Conservation (phyloP, 2,888 invertebrate species). For the Atethmia centrago region DNA sequence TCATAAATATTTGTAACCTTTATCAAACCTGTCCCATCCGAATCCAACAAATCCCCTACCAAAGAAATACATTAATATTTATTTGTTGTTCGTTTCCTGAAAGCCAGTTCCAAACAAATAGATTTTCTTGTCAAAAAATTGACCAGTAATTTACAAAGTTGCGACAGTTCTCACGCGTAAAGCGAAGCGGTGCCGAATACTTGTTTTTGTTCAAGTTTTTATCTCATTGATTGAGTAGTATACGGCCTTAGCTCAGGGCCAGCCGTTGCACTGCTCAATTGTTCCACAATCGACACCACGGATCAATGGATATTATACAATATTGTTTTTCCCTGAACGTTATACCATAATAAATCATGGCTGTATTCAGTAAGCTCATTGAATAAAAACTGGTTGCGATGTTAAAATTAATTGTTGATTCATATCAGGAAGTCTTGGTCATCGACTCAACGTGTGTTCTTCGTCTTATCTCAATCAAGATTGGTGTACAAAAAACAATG, state of each 20-base stretch:
- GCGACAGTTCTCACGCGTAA: conserved; percentile 68
- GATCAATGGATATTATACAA: conserved; percentile 71
- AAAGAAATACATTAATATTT: conserved; percentile 28
- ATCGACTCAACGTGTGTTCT: conserved; percentile 65
- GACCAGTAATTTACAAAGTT: conserved; percentile 40
- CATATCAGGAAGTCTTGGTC: conserved; percentile 80
- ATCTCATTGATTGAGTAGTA: conserved; percentile 62
- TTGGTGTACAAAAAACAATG: conserved; percentile 53
- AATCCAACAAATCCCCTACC: conserved; percentile 1
- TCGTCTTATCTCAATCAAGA: conserved; percentile 53
- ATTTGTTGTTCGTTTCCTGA: conserved; percentile 35
- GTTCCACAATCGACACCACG: conserved; percentile 68
- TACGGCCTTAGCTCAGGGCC: conserved; percentile 75
- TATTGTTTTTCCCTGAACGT: conserved; percentile 71
- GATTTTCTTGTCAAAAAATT: conserved; percentile 40
- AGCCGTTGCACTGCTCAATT: conserved; percentile 70
- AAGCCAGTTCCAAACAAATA: conserved; percentile 17
- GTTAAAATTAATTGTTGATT: conserved; percentile 83
- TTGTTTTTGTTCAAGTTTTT: conserved; percentile 68
- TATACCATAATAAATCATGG: conserved; percentile 71
- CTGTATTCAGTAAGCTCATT: conserved; percentile 71
- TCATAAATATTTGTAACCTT: conserved; percentile 28
- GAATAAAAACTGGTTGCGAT: conserved; percentile 77
- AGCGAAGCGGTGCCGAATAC: conserved; percentile 49
- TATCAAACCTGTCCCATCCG: conserved; percentile 20